Conservation (phyloP, 2,888 invertebrate genomes). For the Tachina fera region DNA sequence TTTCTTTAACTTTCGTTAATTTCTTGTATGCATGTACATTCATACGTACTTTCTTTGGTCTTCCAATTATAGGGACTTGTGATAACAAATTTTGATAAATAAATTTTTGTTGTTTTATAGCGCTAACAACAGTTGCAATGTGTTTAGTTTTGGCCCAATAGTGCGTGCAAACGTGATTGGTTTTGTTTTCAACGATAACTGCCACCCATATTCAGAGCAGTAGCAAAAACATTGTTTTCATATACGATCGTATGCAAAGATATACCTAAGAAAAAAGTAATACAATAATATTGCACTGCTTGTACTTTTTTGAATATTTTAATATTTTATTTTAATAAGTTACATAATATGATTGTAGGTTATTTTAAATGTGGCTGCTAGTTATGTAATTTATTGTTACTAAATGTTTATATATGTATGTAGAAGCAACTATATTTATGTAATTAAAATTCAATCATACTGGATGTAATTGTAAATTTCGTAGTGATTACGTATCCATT, state of each 20-base stretch:
- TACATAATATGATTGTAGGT: slow-evolving; percentile 51
- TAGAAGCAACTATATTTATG: not conserved
- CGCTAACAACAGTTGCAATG: not conserved
- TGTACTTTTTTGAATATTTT: slow-evolving; percentile 58
- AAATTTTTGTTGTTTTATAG: not conserved
- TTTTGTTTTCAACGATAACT: slow-evolving; percentile 16
- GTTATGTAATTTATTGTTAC: slow-evolving; percentile 38
- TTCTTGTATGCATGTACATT: not conserved
- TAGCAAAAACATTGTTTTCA: slow-evolving; percentile 40
- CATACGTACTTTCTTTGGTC: slow-evolving; percentile 53
- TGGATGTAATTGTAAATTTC: not conserved
- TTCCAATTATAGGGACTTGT: slow-evolving; percentile 45
- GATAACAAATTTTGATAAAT: not conserved
- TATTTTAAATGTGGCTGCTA: not conserved
- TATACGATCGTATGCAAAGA: not conserved
- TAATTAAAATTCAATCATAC: not conserved
- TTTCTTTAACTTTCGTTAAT: slow-evolving; percentile 59
- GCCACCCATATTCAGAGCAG: slow-evolving; percentile 13
- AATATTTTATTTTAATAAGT: slow-evolving; percentile 55
- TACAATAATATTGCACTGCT: slow-evolving; percentile 9
- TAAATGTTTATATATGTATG: not conserved
- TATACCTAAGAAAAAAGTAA: not conserved
- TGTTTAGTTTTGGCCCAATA: slow-evolving; percentile 48
- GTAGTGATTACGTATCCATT: too few species aligned
- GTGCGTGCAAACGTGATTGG: slow-evolving; percentile 44